Percentiles rank a stretch among this genome's conserved stretches.
Evolutionary conservation across 2,888 invertebrate species (phyloP).

Genomic region (Drosophila siamana): DNA sequence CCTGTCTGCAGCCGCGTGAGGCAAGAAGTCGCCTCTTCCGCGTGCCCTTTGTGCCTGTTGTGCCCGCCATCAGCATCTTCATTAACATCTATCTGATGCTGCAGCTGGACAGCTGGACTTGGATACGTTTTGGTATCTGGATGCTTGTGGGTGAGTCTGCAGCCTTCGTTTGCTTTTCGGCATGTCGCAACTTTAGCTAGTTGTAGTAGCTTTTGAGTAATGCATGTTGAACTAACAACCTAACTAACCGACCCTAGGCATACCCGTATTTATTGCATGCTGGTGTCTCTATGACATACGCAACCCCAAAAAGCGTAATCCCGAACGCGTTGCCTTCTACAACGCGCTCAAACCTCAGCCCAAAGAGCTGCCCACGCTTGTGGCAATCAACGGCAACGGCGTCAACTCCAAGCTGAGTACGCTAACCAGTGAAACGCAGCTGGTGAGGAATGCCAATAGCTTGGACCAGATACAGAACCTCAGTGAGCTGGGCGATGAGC

Average conservation of each 20-base stretch:
- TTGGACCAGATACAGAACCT: slow-evolving; percentile 81
- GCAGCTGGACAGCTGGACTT: slow-evolving; percentile 91
- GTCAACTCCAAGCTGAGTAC: slow-evolving; percentile 49
- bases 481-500: slow-evolving; percentile 75
- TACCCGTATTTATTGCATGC: slow-evolving; percentile 82
- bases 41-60: slow-evolving; percentile 93
- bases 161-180: too few relatives aligned
- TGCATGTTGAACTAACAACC: slow-evolving; percentile 59
- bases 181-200: slow-evolving; percentile 35
- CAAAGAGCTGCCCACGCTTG: background rate
- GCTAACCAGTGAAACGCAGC: slow-evolving; percentile 43
- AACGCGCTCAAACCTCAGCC: slow-evolving; percentile 50
- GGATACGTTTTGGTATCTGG: slow-evolving; percentile 94
- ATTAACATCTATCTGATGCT: slow-evolving; percentile 95
- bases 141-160: slow-evolving; percentile 89
- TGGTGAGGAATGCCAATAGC: slow-evolving; percentile 63
- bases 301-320: slow-evolving; percentile 71
- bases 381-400: slow-evolving; percentile 27
- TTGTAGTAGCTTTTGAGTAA: slow-evolving; percentile 50
- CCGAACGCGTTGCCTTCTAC: slow-evolving; percentile 67
- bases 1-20: slow-evolving; percentile 83
- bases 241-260: slow-evolving; percentile 73
- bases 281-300: slow-evolving; percentile 79
- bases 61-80: slow-evolving; percentile 93
- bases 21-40: slow-evolving; percentile 84